A percentile compares a stretch with the other conserved stretches of the same genome.
Conservation (phyloP, 2,888 invertebrate genomes). For the Diarsia rubi region DNA sequence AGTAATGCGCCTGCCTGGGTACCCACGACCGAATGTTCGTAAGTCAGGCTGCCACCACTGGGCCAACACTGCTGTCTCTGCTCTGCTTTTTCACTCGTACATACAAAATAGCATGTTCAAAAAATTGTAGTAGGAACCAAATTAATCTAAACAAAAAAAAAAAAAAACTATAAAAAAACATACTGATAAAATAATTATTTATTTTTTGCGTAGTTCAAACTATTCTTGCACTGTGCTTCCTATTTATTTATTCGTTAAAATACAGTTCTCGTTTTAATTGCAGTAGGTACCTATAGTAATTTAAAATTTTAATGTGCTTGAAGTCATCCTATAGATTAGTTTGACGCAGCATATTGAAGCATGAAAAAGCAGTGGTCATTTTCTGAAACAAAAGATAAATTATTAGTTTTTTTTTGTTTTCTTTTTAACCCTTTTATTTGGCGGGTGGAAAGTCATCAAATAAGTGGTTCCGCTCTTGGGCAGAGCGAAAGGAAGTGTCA, state of each 20-base stretch:
- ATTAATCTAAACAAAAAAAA: too few relatives aligned
- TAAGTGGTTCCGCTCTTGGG: too few relatives aligned
- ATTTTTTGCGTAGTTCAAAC: background rate
- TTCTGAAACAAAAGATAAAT: slow-evolving; percentile 3
- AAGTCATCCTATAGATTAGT: background rate
- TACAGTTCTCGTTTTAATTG: background rate
- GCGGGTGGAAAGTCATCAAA: too few relatives aligned
- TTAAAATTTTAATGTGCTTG: background rate
- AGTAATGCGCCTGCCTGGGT: too few relatives aligned
- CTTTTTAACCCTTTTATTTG: too few relatives aligned
- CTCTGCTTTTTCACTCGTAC: background rate
- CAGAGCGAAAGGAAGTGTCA: too few relatives aligned
- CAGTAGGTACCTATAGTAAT: background rate
- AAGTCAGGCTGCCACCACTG: too few relatives aligned
- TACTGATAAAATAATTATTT: background rate
- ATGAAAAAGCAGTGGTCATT: slow-evolving; percentile 10
- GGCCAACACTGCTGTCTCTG: too few relatives aligned
- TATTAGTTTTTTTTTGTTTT: too few relatives aligned
- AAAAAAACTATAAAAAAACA: background rate
- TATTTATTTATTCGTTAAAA: background rate
- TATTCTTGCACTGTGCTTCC: background rate
- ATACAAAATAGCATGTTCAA: background rate
- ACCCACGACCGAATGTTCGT: too few relatives aligned
- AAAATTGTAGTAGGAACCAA: background rate
- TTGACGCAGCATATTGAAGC: slow-evolving; percentile 16